Base-by-base conservation (phyloP, 2,888 invertebrate genomes). In the Perizoma flavofasciatum region DNA sequence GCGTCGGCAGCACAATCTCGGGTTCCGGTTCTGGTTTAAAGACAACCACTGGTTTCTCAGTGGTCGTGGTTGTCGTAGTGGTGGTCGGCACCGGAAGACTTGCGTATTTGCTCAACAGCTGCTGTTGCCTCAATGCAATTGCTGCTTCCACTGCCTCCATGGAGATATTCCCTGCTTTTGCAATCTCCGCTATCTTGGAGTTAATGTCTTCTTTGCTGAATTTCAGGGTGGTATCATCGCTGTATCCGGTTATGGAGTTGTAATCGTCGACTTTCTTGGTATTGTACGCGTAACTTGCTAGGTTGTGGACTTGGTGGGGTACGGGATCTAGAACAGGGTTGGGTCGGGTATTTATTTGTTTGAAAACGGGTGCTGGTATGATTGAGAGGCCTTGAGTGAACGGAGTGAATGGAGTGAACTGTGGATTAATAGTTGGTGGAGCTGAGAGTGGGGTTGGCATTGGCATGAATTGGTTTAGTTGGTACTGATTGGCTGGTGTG, bases 71-170 rank as follows among this genome's bases (percentile, higher is more conserved):
- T 0, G 92, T 88, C 0, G 92, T 90, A 0, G 92, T 89, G 0
- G 93, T 90, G 0, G 93, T 88, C 0, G 92, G 82, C 56, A 92
- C 69, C 33, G 88, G 85, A 39, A 92, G 74, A 49, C 83, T 93
- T 0, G 92, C 86, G 73, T 90, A 95, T 72, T 94, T 94, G 49
- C 92, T 93, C 74, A 95, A 75, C 64, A 95, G 77, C 78, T 96
- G 95, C 71, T 96, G 95, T 68, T 96, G 95, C 47, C 95, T 90
- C 69, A 95, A 84, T 5, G 94, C 89, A 54, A 97, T 95, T 0
- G 96, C 96, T 7, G 96, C 94, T 74, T 96, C 95, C 4, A 97
- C 93, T 6, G 96, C 95, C 61, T 96, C 96, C 77, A 96, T 95
- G 0, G 96, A 96, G 32, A 96, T 94, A 75, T 97, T 97, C 10